phyloP scores from a whole-genome alignment of 1,140 invertebrate species.

The Hypothenemus hampei region DNA sequence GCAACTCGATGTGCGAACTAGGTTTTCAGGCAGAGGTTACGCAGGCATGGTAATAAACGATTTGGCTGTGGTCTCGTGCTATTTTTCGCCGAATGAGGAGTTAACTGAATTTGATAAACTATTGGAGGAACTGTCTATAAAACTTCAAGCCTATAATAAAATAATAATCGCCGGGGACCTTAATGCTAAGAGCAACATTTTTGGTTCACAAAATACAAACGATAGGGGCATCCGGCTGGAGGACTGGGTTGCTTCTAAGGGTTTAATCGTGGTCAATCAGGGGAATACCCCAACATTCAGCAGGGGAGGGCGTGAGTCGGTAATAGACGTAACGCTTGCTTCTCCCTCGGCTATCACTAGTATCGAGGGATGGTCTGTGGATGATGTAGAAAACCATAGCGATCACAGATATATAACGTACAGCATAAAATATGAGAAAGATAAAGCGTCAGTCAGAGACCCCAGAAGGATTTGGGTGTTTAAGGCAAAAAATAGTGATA shows the following conservation, averaged over 20 bases:
- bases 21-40: not conserved
- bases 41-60: not conserved
- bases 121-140: not conserved
- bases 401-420: constrained; percentile 1
- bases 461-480: not conserved
- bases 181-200: not conserved
- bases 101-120: not conserved
- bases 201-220: not conserved
- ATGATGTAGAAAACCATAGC: not conserved
- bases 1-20: not conserved
- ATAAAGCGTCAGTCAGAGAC: not conserved
- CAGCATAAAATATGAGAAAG: not conserved
- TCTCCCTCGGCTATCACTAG: not conserved
- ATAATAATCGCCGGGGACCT: not conserved
- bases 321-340: not conserved
- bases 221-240: not conserved
- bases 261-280: not conserved
- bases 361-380: not conserved
- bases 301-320: not conserved
- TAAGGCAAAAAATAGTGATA: not conserved
- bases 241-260: not conserved
- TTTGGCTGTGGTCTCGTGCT: not conserved
- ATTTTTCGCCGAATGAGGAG: not conserved
- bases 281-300: not conserved
- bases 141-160: not conserved